Evolutionary conservation across 2,113 vertebrate genomes (phyloP), one percentile per base, ranked within the genome.

Genomic region (Melanocharis versteri): DNA sequence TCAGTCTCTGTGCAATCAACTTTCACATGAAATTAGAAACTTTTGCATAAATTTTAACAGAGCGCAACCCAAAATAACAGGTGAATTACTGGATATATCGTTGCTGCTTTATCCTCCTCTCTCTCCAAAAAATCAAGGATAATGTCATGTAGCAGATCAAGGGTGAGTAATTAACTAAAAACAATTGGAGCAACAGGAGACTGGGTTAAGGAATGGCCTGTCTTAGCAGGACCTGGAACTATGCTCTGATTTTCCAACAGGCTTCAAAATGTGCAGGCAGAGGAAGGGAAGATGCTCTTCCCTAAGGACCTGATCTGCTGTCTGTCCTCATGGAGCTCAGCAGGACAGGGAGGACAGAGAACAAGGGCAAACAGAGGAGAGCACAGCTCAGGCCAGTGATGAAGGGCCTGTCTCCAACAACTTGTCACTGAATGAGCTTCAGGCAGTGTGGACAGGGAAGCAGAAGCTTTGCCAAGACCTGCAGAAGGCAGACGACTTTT

Each of bases 11-110:
- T 40, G 65, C 73, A 56, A 78, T 89, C 73, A 93, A 86, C 77
- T 96, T 95, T 35, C 87, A 87, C 40, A n/a, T n/a, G 37, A 82
- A 87, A 92, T 87, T 57, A 89, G 70, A 78, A 90, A 92, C 40
- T 83, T 87, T 16, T 21, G 23, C 42, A 53, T 58, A 66, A 37
- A 66, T 88, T 75, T 73, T 90, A 89, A 93, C n/a, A 66, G 87
- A 24, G 15, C 0, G 3, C 64, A 89, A 68, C 66, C 62, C 65
- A 77, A 83, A 93, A 30, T 45, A 83, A 65, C 26, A 83, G 57
- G 85, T 54, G 89, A 82, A 66, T 53, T 76, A 73, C 72, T 83
- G 60, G 80, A 80, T 57, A 35, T 2, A 6, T 37, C 6, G 13
- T 48, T 60, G 37, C 30, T 71, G 66, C 30, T 96, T 94, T 61